Conservation (phyloP, 2,113 vertebrate species). For the Dipodomys ordii region DNA sequence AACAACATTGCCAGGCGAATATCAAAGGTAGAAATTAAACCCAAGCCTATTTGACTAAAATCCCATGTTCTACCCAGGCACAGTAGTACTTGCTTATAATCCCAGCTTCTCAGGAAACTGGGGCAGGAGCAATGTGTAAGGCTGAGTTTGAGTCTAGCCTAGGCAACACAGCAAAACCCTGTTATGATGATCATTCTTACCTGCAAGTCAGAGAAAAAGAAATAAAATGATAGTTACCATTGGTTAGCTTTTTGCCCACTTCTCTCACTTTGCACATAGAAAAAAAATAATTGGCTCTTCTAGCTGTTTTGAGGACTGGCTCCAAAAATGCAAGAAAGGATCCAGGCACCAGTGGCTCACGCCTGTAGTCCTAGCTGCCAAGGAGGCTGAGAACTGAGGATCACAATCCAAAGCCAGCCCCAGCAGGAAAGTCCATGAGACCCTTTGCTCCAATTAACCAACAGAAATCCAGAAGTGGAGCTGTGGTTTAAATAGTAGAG, state of each 20-base stretch:
- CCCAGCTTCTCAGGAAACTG: too few relatives aligned
- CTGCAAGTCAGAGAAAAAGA: background rate
- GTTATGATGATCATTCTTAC: background rate
- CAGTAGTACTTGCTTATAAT: background rate
- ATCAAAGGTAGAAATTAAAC: constrained; percentile 12
- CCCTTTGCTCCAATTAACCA: too few relatives aligned
- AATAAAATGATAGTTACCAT: background rate
- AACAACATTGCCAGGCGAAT: constrained; percentile 23
- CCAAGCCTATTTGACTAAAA: background rate
- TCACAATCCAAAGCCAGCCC: too few relatives aligned
- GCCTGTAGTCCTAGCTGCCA: too few relatives aligned
- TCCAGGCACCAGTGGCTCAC: too few relatives aligned
- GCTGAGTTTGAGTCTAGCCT: background rate
- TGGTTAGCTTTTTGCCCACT: background rate
- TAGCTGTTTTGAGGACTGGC: constrained; percentile 63
- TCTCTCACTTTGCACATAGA: background rate
- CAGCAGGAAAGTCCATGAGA: too few relatives aligned
- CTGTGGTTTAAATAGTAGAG: too few relatives aligned
- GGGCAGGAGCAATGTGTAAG: background rate
- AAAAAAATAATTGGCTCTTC: background rate
- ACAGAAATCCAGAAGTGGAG: too few relatives aligned
- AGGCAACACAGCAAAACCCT: background rate
- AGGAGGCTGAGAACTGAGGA: too few relatives aligned
- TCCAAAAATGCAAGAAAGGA: constrained; percentile 9
- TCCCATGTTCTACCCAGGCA: background rate